Base-by-base conservation (phyloP, 2,888 invertebrate species). In the Melanophora roralis region DNA sequence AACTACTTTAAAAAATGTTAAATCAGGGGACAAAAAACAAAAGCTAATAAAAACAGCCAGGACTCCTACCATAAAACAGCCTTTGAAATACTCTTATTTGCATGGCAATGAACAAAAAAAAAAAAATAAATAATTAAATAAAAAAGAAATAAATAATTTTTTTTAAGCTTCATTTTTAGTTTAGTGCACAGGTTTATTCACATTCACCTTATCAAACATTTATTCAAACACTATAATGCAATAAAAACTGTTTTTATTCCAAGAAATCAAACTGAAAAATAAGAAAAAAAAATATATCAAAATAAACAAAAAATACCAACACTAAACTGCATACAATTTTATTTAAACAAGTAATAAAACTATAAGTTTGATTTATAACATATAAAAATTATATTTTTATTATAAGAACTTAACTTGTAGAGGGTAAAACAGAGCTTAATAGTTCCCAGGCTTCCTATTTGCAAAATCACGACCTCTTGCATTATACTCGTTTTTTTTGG, bases 291-390 rank as follows among this genome's bases (percentile, higher is more conserved):
- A 12, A 14, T 14, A 34, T 0, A 43, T 16, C 9, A 60, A 12
- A 45, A 4, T 32, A 16, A 32, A 19, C 34, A 45, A 45, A 12
- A 19, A 14, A 34, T 9, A 36, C 21, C 23, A 64, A 34, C 34
- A 34, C 45, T 45, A 49, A 49, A 34, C 8, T 12, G 16, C 19
- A 49, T 36, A 32, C 16, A 32, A 32, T 45, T 57, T 68, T 68
- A 55, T 68, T 68, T 21, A 43, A 67, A 55, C 53, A 68, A 57
- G 36, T 23, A 36, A 14, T 36, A 59, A 55, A 59, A 38, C 27
- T 19, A 59, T 60, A 51, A 71, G 59, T 65, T 65, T 77, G 69
- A 77, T 77, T 77, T 77, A 76, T 69, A 43, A 53, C 59, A 55
- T 14, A 47, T 16, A 65, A 57, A 38, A n/a, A 57, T 32, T 16